These are phyloP conservation scores for Leptothorax acervorum DNA, from an alignment of 2,888 invertebrate species.

Conservation along the genomic window DNA sequence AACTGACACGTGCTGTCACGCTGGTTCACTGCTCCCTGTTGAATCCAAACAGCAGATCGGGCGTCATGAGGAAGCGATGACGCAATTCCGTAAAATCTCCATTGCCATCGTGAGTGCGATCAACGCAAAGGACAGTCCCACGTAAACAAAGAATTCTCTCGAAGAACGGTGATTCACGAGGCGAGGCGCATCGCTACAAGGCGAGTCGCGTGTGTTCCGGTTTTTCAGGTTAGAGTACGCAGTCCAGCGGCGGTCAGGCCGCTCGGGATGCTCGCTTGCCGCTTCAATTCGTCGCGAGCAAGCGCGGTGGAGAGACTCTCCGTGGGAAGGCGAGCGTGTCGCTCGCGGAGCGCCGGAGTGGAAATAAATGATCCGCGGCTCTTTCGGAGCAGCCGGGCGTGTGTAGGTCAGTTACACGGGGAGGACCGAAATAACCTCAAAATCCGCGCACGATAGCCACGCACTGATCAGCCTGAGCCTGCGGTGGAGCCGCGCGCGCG, in stretches of 20 bases:
- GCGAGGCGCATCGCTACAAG: background rate
- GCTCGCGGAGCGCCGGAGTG: slow-evolving; percentile 67
- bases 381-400: slow-evolving; percentile 63
- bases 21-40: slow-evolving; percentile 28
- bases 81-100: background rate
- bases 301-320: background rate
- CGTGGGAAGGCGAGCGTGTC: slow-evolving; percentile 44
- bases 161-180: background rate
- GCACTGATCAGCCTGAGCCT: slow-evolving; percentile 68
- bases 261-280: background rate
- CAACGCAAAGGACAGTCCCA: background rate
- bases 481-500: slow-evolving; percentile 61
- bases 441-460: slow-evolving; percentile 69
- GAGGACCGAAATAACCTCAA: slow-evolving; percentile 79
- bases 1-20: slow-evolving; percentile 64
- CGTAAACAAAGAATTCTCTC: background rate
- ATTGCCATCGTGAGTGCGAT: background rate
- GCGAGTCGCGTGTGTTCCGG: background rate
- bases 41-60: slow-evolving; percentile 13
- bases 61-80: slow-evolving; percentile 38
- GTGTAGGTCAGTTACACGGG: slow-evolving; percentile 79
- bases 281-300: background rate
- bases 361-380: slow-evolving; percentile 73
- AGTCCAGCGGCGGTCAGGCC: background rate
- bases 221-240: slow-evolving; percentile 46